Conservation (phyloP, 2,797 vertebrate genomes). For the Chelidonichthys spinosus region DNA sequence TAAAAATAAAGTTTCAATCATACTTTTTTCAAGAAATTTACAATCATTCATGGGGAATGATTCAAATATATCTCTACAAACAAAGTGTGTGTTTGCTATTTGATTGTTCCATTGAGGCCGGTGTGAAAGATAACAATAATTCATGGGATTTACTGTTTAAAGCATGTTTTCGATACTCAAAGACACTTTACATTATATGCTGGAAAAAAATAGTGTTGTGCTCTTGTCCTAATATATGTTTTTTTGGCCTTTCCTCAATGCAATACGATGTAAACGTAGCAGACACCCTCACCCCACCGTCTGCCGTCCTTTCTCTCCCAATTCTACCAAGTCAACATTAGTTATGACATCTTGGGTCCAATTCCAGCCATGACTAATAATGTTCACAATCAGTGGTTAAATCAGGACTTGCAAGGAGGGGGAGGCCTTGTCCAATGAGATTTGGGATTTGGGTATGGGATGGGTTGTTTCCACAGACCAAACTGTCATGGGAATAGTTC, state of each 20-base stretch:
- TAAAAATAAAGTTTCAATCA: not conserved
- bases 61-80: no score
- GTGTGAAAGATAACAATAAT: no score
- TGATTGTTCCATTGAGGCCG: not conserved
- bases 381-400: slow-evolving; percentile 1
- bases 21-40: not conserved
- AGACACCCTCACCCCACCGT: not conserved
- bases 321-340: not conserved
- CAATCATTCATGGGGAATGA: not conserved
- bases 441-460: not conserved
- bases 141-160: no score
- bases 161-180: no score
- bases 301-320: not conserved
- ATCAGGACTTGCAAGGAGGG: not conserved
- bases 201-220: not conserved
- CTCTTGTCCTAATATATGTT: not conserved
- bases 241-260: not conserved
- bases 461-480: not conserved
- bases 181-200: no score
- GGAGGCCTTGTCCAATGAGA: no score
- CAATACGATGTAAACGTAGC: not conserved
- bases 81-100: not conserved
- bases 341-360: not conserved
- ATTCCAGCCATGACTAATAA: not conserved
- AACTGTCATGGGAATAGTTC: not conserved